These are phyloP conservation scores for Lophotis ruficrista DNA, from an alignment of 2,113 vertebrate genomes.

Conservation along the genomic window DNA sequence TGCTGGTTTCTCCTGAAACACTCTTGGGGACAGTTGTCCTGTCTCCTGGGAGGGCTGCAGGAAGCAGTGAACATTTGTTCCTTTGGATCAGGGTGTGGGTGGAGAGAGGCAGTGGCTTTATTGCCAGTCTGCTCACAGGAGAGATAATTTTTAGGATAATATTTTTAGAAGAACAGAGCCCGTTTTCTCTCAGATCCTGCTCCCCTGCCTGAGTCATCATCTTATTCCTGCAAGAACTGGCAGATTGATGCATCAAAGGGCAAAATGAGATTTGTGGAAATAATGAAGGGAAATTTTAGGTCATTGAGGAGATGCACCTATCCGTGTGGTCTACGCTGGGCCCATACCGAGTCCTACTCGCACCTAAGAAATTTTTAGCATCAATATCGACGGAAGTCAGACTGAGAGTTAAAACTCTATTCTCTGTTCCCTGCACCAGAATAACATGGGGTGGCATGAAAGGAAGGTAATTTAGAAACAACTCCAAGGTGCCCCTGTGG, in stretches of 20 bases:
- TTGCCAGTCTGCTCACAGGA: not conserved
- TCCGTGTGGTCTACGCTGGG: no score
- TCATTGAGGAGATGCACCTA: not conserved
- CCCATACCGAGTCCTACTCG: accelerated
- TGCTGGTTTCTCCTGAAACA: not conserved
- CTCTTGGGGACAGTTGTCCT: not conserved
- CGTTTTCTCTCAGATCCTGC: not conserved
- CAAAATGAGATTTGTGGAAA: not conserved
- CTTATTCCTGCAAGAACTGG: not conserved
- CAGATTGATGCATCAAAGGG: not conserved
- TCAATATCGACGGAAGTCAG: not conserved
- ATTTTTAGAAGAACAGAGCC: not conserved
- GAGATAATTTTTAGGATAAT: not conserved
- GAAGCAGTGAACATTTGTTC: accelerated
- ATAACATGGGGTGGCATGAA: not conserved
- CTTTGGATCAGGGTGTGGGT: not conserved
- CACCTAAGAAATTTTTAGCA: not conserved
- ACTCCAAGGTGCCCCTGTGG: not conserved
- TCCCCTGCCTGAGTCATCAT: not conserved
- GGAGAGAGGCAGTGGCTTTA: not conserved
- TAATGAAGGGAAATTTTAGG: not conserved
- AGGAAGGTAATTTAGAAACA: not conserved
- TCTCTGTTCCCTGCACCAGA: not conserved
- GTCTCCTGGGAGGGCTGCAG: not conserved
- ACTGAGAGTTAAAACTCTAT: not conserved